Conservation (phyloP, 2,888 invertebrate species). For the Trichopria drosophilae region DNA sequence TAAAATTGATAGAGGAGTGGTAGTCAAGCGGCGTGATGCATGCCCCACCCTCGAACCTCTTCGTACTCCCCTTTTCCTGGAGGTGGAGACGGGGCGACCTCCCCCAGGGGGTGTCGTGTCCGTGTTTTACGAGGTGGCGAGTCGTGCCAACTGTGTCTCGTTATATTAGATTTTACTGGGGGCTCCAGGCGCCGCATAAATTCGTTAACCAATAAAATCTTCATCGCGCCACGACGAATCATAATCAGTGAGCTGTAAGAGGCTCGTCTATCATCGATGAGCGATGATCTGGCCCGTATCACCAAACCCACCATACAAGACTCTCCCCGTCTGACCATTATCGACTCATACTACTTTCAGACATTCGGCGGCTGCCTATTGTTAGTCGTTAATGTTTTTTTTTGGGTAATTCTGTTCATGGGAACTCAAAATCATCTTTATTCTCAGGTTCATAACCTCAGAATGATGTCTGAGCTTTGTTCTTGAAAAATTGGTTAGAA, state of each 20-base stretch:
- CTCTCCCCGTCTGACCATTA: no score
- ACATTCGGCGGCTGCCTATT: no score
- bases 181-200: conserved; percentile 52
- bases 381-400: no score
- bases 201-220: conserved; percentile 56
- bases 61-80: conserved; percentile 31
- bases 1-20: conserved; percentile 37
- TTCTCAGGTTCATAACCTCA: no score
- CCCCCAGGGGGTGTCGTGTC: conserved; percentile 36
- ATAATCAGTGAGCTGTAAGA: conserved; percentile 9
- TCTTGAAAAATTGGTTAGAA: no score
- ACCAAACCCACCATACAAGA: no score
- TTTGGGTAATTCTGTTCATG: no score
- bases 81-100: conserved; percentile 44
- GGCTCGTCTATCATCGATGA: conserved; percentile 4
- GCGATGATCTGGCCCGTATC: no score
- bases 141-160: conserved; percentile 55
- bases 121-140: conserved; percentile 55
- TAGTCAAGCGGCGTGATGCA: conserved; percentile 37
- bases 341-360: no score
- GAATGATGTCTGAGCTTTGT: no score
- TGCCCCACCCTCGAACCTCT: conserved; percentile 35
- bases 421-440: no score
- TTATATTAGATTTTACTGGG: conserved; percentile 54
- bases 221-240: conserved; percentile 36